Base-by-base conservation (phyloP, 1,140 invertebrate genomes). In the Penaeus vannamei region DNA sequence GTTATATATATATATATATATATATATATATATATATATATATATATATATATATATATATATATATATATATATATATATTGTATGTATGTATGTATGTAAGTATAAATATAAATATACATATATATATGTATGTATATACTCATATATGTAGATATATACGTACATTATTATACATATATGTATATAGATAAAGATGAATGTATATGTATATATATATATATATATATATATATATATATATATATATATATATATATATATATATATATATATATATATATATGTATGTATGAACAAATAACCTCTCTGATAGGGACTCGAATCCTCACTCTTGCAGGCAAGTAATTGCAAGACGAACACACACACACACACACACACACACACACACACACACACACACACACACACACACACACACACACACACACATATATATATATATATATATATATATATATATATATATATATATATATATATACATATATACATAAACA, bases 241-340 rank as follows among this genome's bases (percentile, higher is more conserved):
- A 64, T n/a, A 64, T n/a, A 64, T n/a, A 64, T n/a, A 64, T n/a
- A 64, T n/a, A 64, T n/a, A 64, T n/a, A 64, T n/a, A 64, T n/a
- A 64, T n/a, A 64, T n/a, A 64, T n/a, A 64, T n/a, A 64, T n/a
- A 64, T n/a, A 64, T n/a, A 64, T n/a, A 64, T n/a, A 64, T n/a
- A 64, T n/a, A 64, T n/a, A 64, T n/a, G n/a, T n/a, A n/a, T n/a
- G n/a, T n/a, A n/a, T n/a, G n/a, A n/a, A n/a, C n/a, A n/a, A n/a
- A n/a, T n/a, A n/a, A n/a, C n/a, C n/a, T n/a, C n/a, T n/a, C n/a
- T n/a, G n/a, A n/a, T n/a, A n/a, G n/a, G n/a, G n/a, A n/a, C n/a
- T n/a, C n/a, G n/a, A n/a, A n/a, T n/a, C n/a, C n/a, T n/a, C n/a
- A n/a, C n/a, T n/a, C 62, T 19, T n/a, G n/a, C 62, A 64, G n/a